Conservation (phyloP, 1,140 invertebrate species). For the Drosophila seguyi region DNA sequence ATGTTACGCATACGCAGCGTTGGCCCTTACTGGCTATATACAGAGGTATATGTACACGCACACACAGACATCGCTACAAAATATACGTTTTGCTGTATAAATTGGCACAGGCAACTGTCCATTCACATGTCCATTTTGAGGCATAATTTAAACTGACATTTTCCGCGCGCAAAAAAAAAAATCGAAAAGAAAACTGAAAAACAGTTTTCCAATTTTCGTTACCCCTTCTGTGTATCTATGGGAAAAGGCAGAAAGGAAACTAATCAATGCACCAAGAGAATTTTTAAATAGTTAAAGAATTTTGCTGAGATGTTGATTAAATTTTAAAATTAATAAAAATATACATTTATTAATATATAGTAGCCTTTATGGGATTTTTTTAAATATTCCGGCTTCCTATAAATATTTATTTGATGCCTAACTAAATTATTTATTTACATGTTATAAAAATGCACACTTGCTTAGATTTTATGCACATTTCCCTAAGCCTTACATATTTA, state of each 20-base stretch:
- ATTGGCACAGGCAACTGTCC: constrained; percentile 62
- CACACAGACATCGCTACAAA: constrained; percentile 15
- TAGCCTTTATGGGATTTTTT: not conserved
- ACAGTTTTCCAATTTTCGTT: constrained; percentile 50
- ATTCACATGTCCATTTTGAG: constrained; percentile 67
- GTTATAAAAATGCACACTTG: not conserved
- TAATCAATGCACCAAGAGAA: constrained; percentile 29
- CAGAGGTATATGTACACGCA: constrained; percentile 7
- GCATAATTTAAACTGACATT: constrained; percentile 77
- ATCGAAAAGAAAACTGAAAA: not conserved
- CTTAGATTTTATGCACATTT: not conserved
- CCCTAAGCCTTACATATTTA: not conserved
- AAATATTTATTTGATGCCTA: not conserved
- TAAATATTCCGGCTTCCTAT: not conserved
- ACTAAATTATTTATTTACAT: not conserved
- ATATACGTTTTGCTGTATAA: constrained; percentile 34
- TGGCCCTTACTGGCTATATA: constrained; percentile 35
- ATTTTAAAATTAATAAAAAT: not conserved
- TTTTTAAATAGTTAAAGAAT: not conserved
- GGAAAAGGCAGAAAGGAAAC: constrained; percentile 23
- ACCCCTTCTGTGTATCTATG: not conserved
- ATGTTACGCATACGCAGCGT: constrained; percentile 51
- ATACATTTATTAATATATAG: too few species aligned
- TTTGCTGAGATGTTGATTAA: not conserved
- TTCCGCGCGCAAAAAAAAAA: constrained; percentile 36